Evolutionary conservation across 2,113 vertebrate genomes (phyloP).

Genomic region (Sphyrna mokarran): DNA sequence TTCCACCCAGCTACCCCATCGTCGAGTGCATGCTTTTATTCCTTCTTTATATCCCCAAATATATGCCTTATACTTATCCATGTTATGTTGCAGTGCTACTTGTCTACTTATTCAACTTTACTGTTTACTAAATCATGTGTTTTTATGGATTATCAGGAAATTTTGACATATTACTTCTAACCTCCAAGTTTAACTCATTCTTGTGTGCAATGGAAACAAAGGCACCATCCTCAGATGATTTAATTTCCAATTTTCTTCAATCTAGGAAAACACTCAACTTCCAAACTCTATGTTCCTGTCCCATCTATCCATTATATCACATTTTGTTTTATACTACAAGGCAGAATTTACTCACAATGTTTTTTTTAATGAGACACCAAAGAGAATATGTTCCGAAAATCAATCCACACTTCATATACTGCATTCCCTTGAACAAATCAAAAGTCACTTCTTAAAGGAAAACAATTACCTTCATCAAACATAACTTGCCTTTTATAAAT

Average conservation of each 20-base stretch:
- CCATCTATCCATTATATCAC: not conserved
- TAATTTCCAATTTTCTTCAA: not conserved
- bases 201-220: not conserved
- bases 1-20: not conserved
- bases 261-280: not conserved
- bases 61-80: not conserved
- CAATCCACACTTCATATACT: not conserved
- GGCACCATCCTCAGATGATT: too few relatives aligned
- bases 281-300: not conserved
- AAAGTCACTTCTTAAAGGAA: not conserved
- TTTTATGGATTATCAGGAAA: not conserved
- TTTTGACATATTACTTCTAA: not conserved
- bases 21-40: not conserved
- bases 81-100: not conserved
- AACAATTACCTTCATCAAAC: not conserved
- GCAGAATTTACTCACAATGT: not conserved
- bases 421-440: not conserved
- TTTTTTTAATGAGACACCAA: not conserved
- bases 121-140: not conserved
- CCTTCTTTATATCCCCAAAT: not conserved
- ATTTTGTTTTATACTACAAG: not conserved
- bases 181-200: not conserved
- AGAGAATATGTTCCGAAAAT: not conserved
- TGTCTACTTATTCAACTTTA: not conserved
- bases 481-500: not conserved